Evolutionary conservation across 1,140 invertebrate species (phyloP), one percentile per base, ranked within the genome.

Genomic region (Tetranychus cinnabarinus): DNA sequence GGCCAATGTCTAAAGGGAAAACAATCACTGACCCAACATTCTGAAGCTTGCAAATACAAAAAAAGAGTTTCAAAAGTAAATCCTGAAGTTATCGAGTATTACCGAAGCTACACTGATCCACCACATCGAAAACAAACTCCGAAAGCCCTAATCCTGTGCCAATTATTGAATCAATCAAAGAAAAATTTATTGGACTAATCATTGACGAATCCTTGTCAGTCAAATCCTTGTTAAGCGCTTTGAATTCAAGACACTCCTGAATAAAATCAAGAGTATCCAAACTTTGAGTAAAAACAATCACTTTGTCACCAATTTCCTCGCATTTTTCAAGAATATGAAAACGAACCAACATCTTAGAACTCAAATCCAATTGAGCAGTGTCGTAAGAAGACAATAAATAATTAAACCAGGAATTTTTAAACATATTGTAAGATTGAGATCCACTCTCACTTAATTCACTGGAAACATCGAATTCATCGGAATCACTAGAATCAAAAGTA

Each of bases 281-380:
- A 68, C 88, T 93, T 71, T 96, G 92, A 68, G 90, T 95, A 70
- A 99, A 98, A 3, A 97, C 79, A n/a, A 98, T 76, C 33, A 97
- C 76, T 62, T 93, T 82, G 74, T 97, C 93, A 2, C 88, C 88
- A 45, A 87, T 68, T 59, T 77, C 75, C 37, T 95, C 82, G 63
- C 87, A 85, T 72, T 96, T 85, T 66, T 89, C 82, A 6, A 99
- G 76, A 56, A 99, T 87, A 60, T 83, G 84, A 70, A 97, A 90
- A 64, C 97, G 82, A 35, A 97, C 77, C 63, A 86, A 80, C 81
- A 98, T 91, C 76, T 99, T 99, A 1, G 85, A 84, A 6, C 91
- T 91, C 69, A 91, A 89, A 67, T 91, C 87, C 63, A 97, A 81
- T 31, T 84, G 75, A 39, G 86, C 89, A 8, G 23, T 81, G 58